phyloP scores from a whole-genome alignment of 53 echinoderm and acorn worm genomes.

The Hippasteria phrygiana region DNA sequence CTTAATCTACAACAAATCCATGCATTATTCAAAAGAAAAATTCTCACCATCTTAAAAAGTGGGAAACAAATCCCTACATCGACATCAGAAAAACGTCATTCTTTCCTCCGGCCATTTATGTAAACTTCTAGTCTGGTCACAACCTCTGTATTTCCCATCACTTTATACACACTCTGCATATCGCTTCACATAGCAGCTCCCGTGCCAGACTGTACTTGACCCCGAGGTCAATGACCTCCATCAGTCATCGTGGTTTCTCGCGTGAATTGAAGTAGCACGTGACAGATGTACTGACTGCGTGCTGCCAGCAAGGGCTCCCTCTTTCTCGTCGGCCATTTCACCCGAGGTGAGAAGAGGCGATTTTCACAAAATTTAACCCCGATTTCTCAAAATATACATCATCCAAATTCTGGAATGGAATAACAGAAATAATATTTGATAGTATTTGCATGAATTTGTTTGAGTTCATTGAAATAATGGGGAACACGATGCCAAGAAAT shows the following conservation, averaged over 20 bases:
- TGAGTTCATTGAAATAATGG: too few species aligned
- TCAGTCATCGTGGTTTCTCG: constrained; percentile 27
- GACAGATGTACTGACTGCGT: too few species aligned
- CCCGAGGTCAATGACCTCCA: constrained; percentile 66
- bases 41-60: constrained; percentile 60
- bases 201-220: constrained; percentile 61
- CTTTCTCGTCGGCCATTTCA: constrained; percentile 53
- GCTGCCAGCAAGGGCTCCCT: constrained; percentile 16
- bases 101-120: constrained; percentile 14
- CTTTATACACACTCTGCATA: neutral
- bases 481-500: too few species aligned
- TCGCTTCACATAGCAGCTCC: constrained; percentile 22
- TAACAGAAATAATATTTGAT: neutral
- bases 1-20: neutral
- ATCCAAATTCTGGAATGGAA: neutral
- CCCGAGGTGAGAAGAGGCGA: constrained; percentile 26
- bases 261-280: constrained; percentile 30
- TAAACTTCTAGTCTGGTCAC: constrained; percentile 29
- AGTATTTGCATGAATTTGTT: neutral
- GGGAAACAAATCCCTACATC: constrained; percentile 29
- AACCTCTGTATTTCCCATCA: neutral
- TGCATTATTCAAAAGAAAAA: neutral
- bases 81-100: constrained; percentile 19
- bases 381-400: neutral
- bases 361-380: neutral